Conservation (phyloP, 2,797 vertebrate genomes). For the Ceryle rudis region DNA sequence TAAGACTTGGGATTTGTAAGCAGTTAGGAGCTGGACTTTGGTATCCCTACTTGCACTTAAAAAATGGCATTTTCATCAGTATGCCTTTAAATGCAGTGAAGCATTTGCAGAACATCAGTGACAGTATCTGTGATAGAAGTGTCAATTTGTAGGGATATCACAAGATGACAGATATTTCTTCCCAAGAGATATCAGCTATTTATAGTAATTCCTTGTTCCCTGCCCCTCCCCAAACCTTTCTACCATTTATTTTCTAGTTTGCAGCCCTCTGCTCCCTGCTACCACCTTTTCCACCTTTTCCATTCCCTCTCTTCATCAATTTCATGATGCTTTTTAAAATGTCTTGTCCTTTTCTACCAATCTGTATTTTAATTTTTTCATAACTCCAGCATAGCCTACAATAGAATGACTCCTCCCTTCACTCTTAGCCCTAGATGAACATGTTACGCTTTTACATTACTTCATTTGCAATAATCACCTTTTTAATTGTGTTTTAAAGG, state of each 20-base stretch:
- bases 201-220: neutral
- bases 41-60: neutral
- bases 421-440: neutral
- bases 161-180: slow-evolving; percentile 48
- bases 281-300: neutral
- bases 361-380: neutral
- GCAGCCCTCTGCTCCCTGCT: neutral
- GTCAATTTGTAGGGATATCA: slow-evolving; percentile 38
- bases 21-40: neutral
- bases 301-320: neutral
- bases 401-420: neutral
- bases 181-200: slow-evolving; percentile 9
- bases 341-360: neutral
- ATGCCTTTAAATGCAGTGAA: neutral
- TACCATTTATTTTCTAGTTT: neutral
- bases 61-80: neutral
- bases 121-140: slow-evolving; percentile 35
- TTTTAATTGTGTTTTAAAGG: neutral
- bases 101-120: slow-evolving; percentile 32
- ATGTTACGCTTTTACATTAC: neutral
- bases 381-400: neutral
- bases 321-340: neutral
- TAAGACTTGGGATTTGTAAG: neutral
- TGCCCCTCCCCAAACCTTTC: neutral
- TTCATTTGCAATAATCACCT: neutral